Percentiles rank a stretch among this genome's conserved stretches.
Conservation (phyloP, 2,113 vertebrate species). For the Atherinomorus stipes region DNA sequence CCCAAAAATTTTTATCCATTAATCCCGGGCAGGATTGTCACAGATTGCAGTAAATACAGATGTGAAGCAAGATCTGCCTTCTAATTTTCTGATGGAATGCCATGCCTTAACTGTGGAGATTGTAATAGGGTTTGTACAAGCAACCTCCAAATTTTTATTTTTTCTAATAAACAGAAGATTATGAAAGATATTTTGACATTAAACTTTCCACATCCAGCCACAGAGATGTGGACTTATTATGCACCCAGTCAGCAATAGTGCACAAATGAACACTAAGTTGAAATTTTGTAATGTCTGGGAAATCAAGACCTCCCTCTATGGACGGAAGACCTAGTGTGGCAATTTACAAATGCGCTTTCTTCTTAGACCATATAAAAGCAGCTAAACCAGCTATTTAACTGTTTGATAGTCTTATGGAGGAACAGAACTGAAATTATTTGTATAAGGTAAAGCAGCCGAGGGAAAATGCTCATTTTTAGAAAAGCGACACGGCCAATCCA, state of each 20-base stretch:
- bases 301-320: not conserved
- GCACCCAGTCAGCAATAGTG: not conserved
- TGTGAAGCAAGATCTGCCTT: not conserved
- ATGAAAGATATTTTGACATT: not conserved
- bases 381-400: not conserved
- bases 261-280: not conserved
- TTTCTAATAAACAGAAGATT: not conserved
- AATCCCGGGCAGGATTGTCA: not conserved
- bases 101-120: not conserved
- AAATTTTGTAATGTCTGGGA: not conserved
- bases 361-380: constrained; percentile 4
- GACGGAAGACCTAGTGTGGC: not conserved
- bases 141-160: not conserved
- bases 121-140: not conserved
- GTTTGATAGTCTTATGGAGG: not conserved
- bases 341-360: not conserved
- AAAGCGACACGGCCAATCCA: not conserved
- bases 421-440: not conserved
- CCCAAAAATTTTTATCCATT: not conserved
- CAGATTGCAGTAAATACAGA: not conserved
- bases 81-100: not conserved
- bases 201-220: not conserved
- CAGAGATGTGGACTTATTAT: not conserved
- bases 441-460: not conserved
- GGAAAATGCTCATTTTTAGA: not conserved